These are phyloP conservation scores for Mugil cephalus DNA, from an alignment of 2,113 vertebrate genomes.

Conservation along the genomic window DNA sequence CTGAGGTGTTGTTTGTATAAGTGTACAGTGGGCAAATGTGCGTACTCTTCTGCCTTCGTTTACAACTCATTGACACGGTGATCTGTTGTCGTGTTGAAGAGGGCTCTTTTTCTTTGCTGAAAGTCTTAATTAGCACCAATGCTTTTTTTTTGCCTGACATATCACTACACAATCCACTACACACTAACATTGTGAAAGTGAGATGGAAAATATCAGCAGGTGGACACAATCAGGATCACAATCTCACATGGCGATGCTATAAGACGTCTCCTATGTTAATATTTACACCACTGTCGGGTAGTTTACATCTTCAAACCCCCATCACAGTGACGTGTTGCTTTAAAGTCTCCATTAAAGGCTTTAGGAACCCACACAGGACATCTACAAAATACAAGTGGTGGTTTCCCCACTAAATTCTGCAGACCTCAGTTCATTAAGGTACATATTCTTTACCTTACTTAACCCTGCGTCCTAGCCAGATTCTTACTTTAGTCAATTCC, in stretches of 20 bases:
- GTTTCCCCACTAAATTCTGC: slow-evolving; percentile 1
- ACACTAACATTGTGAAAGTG: slow-evolving; percentile 21
- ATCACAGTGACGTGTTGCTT: slow-evolving; percentile 55
- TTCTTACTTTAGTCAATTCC: slow-evolving; percentile 50
- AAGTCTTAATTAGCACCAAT: slow-evolving; percentile 13
- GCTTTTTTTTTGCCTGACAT: slow-evolving; percentile 9
- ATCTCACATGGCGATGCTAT: slow-evolving; percentile 23
- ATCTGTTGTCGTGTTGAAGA: slow-evolving; percentile 34
- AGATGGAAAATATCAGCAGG: slow-evolving; percentile 44
- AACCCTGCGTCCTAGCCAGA: slow-evolving; percentile 20
- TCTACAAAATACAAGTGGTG: slow-evolving; percentile 24
- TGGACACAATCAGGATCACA: slow-evolving; percentile 42
- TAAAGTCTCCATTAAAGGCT: slow-evolving; percentile 71
- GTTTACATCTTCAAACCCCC: slow-evolving; percentile 58
- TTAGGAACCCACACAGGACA: slow-evolving; percentile 47
- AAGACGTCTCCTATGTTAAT: slow-evolving; percentile 57
- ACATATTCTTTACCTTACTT: slow-evolving; percentile 24
- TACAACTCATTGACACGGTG: slow-evolving; percentile 53
- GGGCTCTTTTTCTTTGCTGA: slow-evolving; percentile 27
- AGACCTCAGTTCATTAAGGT: background rate
- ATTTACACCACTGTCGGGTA: slow-evolving; percentile 66
- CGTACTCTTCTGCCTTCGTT: slow-evolving; percentile 67
- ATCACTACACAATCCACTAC: slow-evolving; percentile 6
- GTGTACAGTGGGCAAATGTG: slow-evolving; percentile 67
- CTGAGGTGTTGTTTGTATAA: slow-evolving; percentile 66